Evolutionary conservation across 2,113 vertebrate genomes (phyloP).

Genomic region (Eretmochelys imbricata): DNA sequence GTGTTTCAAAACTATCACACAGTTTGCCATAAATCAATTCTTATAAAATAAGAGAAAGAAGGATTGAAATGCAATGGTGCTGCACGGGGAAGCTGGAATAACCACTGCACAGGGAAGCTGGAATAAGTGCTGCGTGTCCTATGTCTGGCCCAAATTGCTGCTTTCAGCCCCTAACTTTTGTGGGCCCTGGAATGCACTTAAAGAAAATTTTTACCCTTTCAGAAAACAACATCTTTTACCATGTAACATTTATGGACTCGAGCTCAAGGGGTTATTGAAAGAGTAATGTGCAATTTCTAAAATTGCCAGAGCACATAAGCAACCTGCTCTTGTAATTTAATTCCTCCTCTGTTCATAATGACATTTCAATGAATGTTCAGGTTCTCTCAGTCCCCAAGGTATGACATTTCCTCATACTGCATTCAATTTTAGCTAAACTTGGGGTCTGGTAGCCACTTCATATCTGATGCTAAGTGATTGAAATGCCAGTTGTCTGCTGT

Average conservation of each 20-base stretch:
- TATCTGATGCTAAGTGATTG: background rate
- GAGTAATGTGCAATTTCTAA: background rate
- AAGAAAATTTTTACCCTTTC: slow-evolving; percentile 28
- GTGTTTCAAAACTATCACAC: background rate
- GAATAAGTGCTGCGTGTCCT: background rate
- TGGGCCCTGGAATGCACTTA: slow-evolving; percentile 30
- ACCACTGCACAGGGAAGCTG: background rate
- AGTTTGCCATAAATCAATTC: background rate
- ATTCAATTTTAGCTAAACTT: slow-evolving; percentile 33
- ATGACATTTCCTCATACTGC: slow-evolving; percentile 28
- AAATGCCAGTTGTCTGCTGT: slow-evolving; percentile 35
- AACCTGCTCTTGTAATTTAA: slow-evolving; percentile 12
- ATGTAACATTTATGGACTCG: background rate
- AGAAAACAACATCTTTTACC: slow-evolving; percentile 8
- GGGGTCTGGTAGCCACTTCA: background rate
- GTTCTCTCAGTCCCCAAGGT: slow-evolving; percentile 30
- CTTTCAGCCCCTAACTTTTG: background rate
- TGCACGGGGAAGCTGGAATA: background rate
- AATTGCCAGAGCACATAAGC: background rate
- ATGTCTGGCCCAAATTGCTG: background rate
- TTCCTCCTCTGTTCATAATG: slow-evolving; percentile 9
- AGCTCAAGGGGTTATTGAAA: background rate
- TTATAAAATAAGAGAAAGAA: background rate
- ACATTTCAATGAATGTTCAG: background rate
- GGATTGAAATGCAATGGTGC: background rate